Conservation (phyloP, 2,888 invertebrate genomes). For the Disparrhopalites patrizii region DNA sequence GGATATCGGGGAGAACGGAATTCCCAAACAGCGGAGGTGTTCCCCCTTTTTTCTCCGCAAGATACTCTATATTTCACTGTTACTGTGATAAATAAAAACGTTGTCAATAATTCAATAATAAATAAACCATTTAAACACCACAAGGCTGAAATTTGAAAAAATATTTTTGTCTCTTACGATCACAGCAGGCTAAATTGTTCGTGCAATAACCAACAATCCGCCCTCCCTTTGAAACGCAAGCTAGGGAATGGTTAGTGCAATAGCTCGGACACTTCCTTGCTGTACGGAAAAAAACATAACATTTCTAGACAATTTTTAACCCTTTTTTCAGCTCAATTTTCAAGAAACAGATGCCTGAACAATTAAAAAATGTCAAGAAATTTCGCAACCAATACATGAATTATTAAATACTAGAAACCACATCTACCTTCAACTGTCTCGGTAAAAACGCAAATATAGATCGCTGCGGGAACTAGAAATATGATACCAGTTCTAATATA, state of each 20-base stretch:
- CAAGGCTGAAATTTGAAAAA: too few relatives aligned
- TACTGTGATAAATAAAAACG: constrained; percentile 10
- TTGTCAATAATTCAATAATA: neutral
- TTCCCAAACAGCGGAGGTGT: constrained; percentile 26
- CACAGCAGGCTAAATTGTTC: constrained; percentile 39
- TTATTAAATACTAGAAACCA: too few relatives aligned
- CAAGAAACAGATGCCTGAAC: too few relatives aligned
- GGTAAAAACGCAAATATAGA: too few relatives aligned
- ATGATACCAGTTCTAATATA: too few relatives aligned
- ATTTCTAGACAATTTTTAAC: too few relatives aligned
- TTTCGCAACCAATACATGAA: too few relatives aligned
- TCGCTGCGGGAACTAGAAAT: too few relatives aligned
- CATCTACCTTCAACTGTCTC: too few relatives aligned
- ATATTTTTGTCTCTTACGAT: constrained; percentile 39
- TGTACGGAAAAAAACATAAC: too few relatives aligned
- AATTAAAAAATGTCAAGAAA: too few relatives aligned
- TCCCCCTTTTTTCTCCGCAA: constrained; percentile 36
- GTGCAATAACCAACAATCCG: constrained; percentile 40
- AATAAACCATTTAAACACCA: neutral
- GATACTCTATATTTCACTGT: constrained; percentile 24
- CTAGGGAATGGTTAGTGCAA: constrained; percentile 36
- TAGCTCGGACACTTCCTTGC: constrained; percentile 41
- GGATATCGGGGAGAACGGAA: constrained; percentile 44
- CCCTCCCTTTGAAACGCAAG: constrained; percentile 37
- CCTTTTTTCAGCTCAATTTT: too few relatives aligned